These are phyloP conservation scores for Aphelenchoides fujianensis DNA, from an alignment of 1,140 invertebrate species.

Conservation along the genomic window DNA sequence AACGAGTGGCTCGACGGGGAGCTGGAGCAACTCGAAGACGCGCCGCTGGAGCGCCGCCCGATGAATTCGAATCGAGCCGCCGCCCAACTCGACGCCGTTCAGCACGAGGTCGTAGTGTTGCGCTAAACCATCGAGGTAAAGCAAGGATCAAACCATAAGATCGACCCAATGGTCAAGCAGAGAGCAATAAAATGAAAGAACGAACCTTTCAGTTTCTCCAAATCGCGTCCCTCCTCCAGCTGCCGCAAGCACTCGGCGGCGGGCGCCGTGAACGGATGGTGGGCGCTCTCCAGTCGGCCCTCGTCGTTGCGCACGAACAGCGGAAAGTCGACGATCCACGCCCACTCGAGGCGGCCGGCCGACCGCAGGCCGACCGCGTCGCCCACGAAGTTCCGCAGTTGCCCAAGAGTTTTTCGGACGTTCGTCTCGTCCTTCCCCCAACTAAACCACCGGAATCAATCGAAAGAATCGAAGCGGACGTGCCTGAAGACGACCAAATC, in stretches of 20 bases:
- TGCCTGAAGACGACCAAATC: conserved; percentile 49
- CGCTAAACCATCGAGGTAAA: conserved; percentile 67
- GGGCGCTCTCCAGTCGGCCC: conserved; percentile 73
- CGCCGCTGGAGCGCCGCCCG: conserved; percentile 75
- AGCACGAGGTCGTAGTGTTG: conserved; percentile 93
- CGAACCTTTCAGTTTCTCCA: conserved; percentile 45
- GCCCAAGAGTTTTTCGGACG: conserved; percentile 25
- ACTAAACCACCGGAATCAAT: conserved; percentile 25
- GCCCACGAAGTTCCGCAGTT: conserved; percentile 43
- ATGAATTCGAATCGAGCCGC: conserved; percentile 93
- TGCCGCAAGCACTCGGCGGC: conserved; percentile 75
- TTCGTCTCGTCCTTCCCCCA: conserved; percentile 36
- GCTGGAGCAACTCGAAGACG: conserved; percentile 64
- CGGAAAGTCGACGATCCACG: conserved; percentile 92
- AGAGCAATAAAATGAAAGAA: no score
- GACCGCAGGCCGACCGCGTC: conserved; percentile 38
- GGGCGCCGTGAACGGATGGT: conserved; percentile 90
- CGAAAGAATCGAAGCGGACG: no score
- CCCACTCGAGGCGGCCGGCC: conserved; percentile 29
- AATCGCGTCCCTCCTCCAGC: conserved; percentile 64
- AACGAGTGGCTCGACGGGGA: conserved; percentile 29
- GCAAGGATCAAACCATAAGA: no score
- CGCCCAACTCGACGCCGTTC: conserved; percentile 92
- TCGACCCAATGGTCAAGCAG: background rate
- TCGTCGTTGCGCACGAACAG: conserved; percentile 73